Conservation (phyloP, 2,888 invertebrate genomes). For the Andrena haemorrhoa region DNA sequence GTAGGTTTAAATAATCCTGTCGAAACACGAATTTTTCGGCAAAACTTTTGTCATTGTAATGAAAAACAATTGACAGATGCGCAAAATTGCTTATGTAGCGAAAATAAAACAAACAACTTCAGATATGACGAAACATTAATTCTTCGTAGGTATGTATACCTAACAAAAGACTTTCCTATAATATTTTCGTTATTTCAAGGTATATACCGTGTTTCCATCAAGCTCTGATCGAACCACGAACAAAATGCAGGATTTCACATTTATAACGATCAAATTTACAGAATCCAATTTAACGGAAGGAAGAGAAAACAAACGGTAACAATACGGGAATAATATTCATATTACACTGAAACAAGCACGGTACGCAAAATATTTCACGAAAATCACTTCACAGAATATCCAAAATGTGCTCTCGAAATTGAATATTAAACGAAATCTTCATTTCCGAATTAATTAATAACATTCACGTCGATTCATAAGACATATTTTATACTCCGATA, state of each 20-base stretch:
- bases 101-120: too few relatives aligned
- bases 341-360: neutral
- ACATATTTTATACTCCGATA: neutral
- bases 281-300: constrained; percentile 8
- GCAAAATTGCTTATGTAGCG: too few relatives aligned
- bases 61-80: too few relatives aligned
- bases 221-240: neutral
- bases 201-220: too few relatives aligned
- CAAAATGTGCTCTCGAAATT: neutral
- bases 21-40: too few relatives aligned
- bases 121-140: too few relatives aligned
- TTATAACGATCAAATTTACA: neutral
- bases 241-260: neutral
- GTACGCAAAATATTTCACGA: constrained; percentile 37
- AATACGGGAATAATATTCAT: constrained; percentile 19
- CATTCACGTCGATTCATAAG: constrained; percentile 39
- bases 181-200: too few relatives aligned
- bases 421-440: constrained; percentile 49
- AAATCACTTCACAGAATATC: neutral
- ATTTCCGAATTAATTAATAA: constrained; percentile 44
- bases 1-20: too few relatives aligned
- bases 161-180: too few relatives aligned
- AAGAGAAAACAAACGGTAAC: neutral
- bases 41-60: too few relatives aligned
- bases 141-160: too few relatives aligned